Evolutionary conservation across 2,113 vertebrate genomes (phyloP), one percentile per base, ranked within the genome.

Genomic region (Panurus biarmicus): DNA sequence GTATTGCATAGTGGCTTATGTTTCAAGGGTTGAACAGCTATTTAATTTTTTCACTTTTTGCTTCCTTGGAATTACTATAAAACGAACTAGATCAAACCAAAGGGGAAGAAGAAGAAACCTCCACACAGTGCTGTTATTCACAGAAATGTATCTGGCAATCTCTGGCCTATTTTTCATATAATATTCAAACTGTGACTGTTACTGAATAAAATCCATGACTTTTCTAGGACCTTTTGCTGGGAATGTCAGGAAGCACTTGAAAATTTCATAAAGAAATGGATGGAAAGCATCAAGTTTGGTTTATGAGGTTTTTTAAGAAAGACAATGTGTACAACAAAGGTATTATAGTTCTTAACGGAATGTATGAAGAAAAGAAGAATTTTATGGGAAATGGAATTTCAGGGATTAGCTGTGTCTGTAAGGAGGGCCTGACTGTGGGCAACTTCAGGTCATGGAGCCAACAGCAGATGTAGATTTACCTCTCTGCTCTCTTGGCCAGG

Each of bases 401-500:
- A 80, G 29, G 25, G 25, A 20, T 76, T 56, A 16, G 26, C 33
- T 36, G 33, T 44, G 10, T 16, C 28, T 60, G 21, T 36, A 56
- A 65, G 44, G 26, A 87, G 6, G 23, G 4, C 1, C 2, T 1
- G 2, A 8, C n/a, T 33, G 11, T n/a, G 36, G 28, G 33, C 5
- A 90, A 35, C 60, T 54, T 95, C 29, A 57, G 23, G 24, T 74
- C 42, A 48, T 10, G 33, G 13, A 56, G 26, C 35, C 14, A 9
- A 47, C 5, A 54, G 64, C 58, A 79, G 64, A 66, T 2, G 0
- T 14, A 47, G 50, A 24, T 7, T 67, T 44, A 6, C 26, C 28
- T 48, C 42, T 84, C 56, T 62, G 50, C 24, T 16, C 20, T 33
- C 31, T 50, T 38, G 29, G 25, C 29, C 57, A 38, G 40, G 54